Conservation (phyloP, 2,888 invertebrate genomes). For the Eupithecia abbreviata region DNA sequence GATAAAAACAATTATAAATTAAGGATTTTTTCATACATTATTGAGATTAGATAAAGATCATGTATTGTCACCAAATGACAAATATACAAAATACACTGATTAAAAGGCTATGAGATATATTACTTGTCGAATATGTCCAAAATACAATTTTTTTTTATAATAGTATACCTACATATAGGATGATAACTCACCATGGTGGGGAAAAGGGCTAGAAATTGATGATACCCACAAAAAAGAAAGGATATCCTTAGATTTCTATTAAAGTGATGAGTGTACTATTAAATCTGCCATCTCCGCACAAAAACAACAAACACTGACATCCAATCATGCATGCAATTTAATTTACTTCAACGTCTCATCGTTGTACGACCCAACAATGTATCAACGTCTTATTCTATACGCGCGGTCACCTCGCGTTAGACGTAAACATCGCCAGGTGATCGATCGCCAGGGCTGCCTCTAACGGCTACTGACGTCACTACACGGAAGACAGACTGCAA, state of each 20-base stretch:
- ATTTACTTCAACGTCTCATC: slow-evolving; percentile 1
- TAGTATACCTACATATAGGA: no score
- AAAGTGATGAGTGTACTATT: not conserved
- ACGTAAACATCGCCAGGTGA: slow-evolving; percentile 55
- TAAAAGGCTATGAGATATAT: no score
- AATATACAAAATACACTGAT: no score
- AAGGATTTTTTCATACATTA: not conserved
- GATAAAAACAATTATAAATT: not conserved
- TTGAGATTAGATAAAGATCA: no score
- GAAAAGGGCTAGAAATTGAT: not conserved
- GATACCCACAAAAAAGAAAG: not conserved
- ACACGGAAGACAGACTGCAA: slow-evolving; percentile 13
- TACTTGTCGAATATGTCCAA: no score
- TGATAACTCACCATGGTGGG: not conserved
- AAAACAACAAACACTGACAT: not conserved
- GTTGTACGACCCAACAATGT: slow-evolving; percentile 34
- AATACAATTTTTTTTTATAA: no score
- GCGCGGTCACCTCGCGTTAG: slow-evolving; percentile 46
- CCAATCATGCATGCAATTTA: slow-evolving; percentile 1
- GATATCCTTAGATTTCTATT: not conserved
- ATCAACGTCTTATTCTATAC: slow-evolving; percentile 33
- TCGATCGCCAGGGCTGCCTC: slow-evolving; percentile 48
- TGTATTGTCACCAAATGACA: no score
- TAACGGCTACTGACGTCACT: slow-evolving; percentile 22
- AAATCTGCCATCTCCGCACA: not conserved